These are phyloP conservation scores for Neria commutata DNA, from an alignment of 2,888 invertebrate species.

Conservation along the genomic window DNA sequence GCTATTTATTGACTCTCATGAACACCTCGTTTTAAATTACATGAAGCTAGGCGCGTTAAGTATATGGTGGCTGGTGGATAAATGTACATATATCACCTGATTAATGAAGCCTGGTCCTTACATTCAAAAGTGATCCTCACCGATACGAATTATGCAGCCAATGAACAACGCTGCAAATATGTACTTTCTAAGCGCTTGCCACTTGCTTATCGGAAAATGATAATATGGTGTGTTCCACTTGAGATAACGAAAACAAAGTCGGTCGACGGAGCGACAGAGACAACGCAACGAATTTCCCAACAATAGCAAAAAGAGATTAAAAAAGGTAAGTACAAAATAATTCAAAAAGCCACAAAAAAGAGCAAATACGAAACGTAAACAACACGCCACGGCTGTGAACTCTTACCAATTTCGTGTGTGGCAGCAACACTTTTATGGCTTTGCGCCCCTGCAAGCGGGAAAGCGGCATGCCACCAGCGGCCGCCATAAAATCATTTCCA, in stretches of 20 bases:
- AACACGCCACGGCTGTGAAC: neutral
- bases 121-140: neutral
- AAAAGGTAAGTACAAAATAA: neutral
- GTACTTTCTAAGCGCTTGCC: neutral
- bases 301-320: neutral
- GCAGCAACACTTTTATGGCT: no score
- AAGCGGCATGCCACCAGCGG: neutral
- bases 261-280: constrained; percentile 7
- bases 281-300: neutral
- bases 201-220: neutral
- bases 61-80: no score
- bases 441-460: neutral
- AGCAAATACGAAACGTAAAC: neutral
- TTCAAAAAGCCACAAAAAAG: neutral
- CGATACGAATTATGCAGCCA: neutral
- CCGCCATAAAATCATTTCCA: constrained; percentile 50
- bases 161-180: neutral
- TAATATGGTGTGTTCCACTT: constrained; percentile 25
- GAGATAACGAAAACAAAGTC: constrained; percentile 15
- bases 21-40: no score
- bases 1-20: no score
- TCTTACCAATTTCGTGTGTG: neutral
- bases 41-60: no score
- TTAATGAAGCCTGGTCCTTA: no score
- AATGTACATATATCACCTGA: no score